These are phyloP conservation scores for Bactericera cockerelli DNA, from an alignment of 1,140 invertebrate genomes.

Conservation along the genomic window DNA sequence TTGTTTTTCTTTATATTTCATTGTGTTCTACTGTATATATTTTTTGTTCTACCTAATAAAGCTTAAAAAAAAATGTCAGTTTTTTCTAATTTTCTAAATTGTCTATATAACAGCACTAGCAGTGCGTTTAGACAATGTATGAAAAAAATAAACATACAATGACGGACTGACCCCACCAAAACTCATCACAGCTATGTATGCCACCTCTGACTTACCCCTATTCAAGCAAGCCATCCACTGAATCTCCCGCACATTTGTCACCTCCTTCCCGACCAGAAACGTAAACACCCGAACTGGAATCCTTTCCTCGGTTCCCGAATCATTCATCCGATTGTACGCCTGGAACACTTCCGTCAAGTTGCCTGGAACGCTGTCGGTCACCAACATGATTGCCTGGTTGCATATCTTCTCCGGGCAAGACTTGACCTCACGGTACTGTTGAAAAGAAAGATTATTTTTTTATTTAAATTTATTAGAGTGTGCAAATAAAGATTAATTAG, in stretches of 20 bases:
- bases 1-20: too few relatives aligned
- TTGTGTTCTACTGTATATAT: too few relatives aligned
- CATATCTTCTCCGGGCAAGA: conserved; percentile 41
- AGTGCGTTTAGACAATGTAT: too few relatives aligned
- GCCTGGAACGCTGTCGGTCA: conserved; percentile 78
- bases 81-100: too few relatives aligned
- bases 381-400: conserved; percentile 96
- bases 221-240: conserved; percentile 92
- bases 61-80: too few relatives aligned
- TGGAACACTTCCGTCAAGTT: conserved; percentile 75
- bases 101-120: too few relatives aligned
- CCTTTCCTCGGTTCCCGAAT: conserved; percentile 36
- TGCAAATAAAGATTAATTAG: too few relatives aligned
- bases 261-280: conserved; percentile 90
- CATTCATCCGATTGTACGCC: conserved; percentile 54
- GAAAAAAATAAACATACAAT: too few relatives aligned
- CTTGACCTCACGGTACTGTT: conserved; percentile 34
- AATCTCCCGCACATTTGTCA: conserved; percentile 78
- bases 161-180: too few relatives aligned
- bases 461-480: too few relatives aligned
- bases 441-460: conserved; percentile 15
- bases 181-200: too few relatives aligned
- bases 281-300: conserved; percentile 89
- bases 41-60: too few relatives aligned
- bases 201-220: conserved; percentile 46